Evolutionary conservation across 2,113 vertebrate genomes (phyloP).

Genomic region (Elanus axillaris): DNA sequence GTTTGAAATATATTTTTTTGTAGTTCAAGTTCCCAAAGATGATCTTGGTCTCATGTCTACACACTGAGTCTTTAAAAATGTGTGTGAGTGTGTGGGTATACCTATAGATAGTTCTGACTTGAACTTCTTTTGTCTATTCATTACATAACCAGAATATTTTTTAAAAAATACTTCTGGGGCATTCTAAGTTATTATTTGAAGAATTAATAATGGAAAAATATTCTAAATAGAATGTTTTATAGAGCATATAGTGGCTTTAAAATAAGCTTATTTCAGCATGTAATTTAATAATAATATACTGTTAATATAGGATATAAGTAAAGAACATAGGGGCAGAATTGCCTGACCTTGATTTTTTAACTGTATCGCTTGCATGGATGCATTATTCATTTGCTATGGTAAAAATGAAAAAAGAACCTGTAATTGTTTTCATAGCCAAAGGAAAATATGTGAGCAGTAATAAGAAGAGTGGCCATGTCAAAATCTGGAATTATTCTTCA

Average conservation of each 20-base stretch:
- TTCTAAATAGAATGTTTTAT: not conserved
- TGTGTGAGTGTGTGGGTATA: not conserved
- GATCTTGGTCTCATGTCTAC: not conserved
- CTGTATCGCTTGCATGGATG: constrained; percentile 35
- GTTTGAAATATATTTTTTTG: not conserved
- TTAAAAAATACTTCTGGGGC: not conserved
- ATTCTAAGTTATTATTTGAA: not conserved
- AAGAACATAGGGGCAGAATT: not conserved
- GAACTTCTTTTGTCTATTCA: not conserved
- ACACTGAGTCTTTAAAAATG: not conserved
- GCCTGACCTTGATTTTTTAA: constrained; percentile 45
- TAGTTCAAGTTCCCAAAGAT: not conserved
- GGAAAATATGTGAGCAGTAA: constrained; percentile 67
- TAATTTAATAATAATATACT: not conserved
- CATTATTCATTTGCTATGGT: constrained; percentile 59
- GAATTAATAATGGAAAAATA: not conserved
- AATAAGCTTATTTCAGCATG: not conserved
- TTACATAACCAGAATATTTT: not conserved
- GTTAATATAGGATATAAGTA: not conserved
- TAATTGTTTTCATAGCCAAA: constrained; percentile 66
- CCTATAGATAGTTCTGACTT: not conserved
- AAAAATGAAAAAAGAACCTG: constrained; percentile 25
- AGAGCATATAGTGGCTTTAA: not conserved
- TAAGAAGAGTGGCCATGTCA: constrained; percentile 65
- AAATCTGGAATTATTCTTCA: constrained; percentile 77